phyloP scores from a whole-genome alignment of 2,888 invertebrate species.

The Artemia sinica region DNA sequence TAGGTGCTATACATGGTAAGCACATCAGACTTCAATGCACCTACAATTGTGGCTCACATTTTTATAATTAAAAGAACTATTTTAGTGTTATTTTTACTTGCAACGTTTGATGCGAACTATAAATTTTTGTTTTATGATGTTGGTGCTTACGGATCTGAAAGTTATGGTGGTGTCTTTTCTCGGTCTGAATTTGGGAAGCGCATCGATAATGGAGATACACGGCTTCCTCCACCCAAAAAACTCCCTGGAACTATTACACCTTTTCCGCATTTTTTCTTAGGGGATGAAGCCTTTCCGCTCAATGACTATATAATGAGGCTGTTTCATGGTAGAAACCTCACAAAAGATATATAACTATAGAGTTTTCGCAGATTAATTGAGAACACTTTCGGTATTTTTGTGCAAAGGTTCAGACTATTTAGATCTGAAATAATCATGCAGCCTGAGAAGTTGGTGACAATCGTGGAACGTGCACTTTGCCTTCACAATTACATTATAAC shows the following conservation, averaged over 20 bases:
- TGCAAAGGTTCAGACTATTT: conserved; percentile 8
- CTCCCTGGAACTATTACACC: conserved; percentile 15
- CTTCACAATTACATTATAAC: conserved; percentile 15
- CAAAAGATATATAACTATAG: conserved; percentile 15
- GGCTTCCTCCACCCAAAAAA: conserved; percentile 17
- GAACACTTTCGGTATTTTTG: conserved; percentile 20
- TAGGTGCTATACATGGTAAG: background rate
- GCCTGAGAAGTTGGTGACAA: conserved; percentile 15
- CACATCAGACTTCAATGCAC: background rate
- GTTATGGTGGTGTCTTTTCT: conserved; percentile 20
- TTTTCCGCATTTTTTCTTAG: conserved; percentile 18
- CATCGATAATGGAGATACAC: conserved; percentile 14
- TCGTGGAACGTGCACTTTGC: conserved; percentile 16
- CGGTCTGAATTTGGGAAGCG: conserved; percentile 19
- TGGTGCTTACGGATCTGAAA: conserved; percentile 20
- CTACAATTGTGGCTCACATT: conserved; percentile 17
- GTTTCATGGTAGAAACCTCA: conserved; percentile 18
- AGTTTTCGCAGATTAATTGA: conserved; percentile 18
- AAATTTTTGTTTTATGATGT: conserved; percentile 16
- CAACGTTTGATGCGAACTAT: conserved; percentile 19
- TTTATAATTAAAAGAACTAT: conserved; percentile 18
- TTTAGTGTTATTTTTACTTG: conserved; percentile 10
- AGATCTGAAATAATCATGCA: conserved; percentile 11
- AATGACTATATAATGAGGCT: conserved; percentile 21
- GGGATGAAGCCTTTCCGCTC: conserved; percentile 21